phyloP scores from a whole-genome alignment of 2,888 invertebrate genomes.

The Diarsia mendica region DNA sequence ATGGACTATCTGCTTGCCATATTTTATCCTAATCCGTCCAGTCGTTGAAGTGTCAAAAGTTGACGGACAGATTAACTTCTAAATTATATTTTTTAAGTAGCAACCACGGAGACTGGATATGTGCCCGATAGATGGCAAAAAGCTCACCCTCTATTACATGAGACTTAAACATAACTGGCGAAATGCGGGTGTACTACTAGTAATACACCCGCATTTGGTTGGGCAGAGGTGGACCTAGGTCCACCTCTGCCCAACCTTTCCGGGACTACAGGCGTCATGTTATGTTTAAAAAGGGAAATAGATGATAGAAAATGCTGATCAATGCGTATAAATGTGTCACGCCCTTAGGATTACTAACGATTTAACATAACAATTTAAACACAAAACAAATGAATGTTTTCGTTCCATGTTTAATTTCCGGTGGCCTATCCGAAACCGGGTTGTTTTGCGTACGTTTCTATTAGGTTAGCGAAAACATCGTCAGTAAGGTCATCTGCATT shows the following conservation, averaged over 20 bases:
- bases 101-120: too few relatives aligned
- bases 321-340: background rate
- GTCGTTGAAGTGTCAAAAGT: background rate
- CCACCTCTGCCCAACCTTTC: too few relatives aligned
- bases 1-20: background rate
- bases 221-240: too few relatives aligned
- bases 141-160: too few relatives aligned
- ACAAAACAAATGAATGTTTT: constrained; percentile 22
- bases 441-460: background rate
- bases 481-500: constrained; percentile 9
- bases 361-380: background rate
- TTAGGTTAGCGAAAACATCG: background rate
- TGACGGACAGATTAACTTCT: background rate
- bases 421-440: background rate
- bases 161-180: too few relatives aligned
- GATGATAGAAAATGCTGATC: background rate
- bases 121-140: too few relatives aligned
- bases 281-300: background rate
- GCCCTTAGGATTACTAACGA: background rate
- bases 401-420: constrained; percentile 29
- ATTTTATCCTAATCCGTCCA: background rate
- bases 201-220: too few relatives aligned
- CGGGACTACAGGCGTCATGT: too few relatives aligned
- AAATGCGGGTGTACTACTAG: too few relatives aligned
- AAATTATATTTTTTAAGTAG: background rate